Percentiles rank a stretch among this genome's conserved stretches.
These are phyloP conservation scores for Ceyx melanurus DNA, from an alignment of 2,113 vertebrate species.

Conservation along the genomic window DNA sequence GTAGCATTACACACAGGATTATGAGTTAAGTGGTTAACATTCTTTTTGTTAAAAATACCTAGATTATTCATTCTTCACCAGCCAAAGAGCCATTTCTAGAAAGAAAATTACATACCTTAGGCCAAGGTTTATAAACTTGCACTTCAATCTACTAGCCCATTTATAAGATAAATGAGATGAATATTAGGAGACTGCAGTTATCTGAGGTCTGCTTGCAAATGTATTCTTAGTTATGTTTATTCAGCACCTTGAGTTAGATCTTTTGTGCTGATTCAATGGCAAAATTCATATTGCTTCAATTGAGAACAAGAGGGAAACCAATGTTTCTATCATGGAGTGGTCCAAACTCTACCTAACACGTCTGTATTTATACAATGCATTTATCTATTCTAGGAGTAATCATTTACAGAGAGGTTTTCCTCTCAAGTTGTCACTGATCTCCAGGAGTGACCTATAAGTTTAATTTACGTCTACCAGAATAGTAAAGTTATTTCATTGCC, in stretches of 20 bases:
- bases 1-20: slow-evolving; percentile 34
- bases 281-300: not conserved
- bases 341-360: not conserved
- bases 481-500: not conserved
- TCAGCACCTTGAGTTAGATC: not conserved
- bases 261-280: not conserved
- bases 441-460: not conserved
- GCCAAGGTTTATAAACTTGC: not conserved
- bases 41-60: not conserved
- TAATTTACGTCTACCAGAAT: not conserved
- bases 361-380: not conserved
- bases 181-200: not conserved
- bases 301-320: not conserved
- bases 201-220: not conserved
- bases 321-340: not conserved
- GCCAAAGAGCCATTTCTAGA: not conserved
- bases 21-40: not conserved
- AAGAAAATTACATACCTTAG: not conserved
- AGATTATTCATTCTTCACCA: not conserved
- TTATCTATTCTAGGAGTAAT: not conserved
- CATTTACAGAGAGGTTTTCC: not conserved
- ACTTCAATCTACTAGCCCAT: not conserved
- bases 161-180: not conserved
- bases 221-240: not conserved
- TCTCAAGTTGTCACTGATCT: not conserved